Evolutionary conservation across 2,888 invertebrate genomes (phyloP), one percentile per base, ranked within the genome.

Genomic region (Phengaris arion): DNA sequence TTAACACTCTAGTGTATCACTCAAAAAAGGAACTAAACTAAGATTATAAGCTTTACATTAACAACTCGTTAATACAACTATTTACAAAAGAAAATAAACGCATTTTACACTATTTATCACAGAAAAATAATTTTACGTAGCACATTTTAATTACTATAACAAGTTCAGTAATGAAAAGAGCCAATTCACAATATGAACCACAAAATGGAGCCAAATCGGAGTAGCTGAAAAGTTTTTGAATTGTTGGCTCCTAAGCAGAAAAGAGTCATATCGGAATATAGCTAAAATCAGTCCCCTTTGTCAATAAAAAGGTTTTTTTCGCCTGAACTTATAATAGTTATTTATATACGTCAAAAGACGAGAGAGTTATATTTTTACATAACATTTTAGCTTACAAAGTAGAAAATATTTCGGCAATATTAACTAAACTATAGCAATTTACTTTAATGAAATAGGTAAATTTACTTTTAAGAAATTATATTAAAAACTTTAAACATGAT

Each of bases 21-120:
- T 87, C 87, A 86, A 83, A 82, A 79, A 79, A 48, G 83, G 83
- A 82, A 83, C 79, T 81, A 81, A 79, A 82, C 86, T 86, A 87
- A 88, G 86, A 82, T 88, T 83, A 80, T 86, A 92, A 91, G 91
- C 91, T 87, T 89, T 88, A 89, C 85, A 87, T 78, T 82, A 81
- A 82, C 79, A 86, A 82, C 83, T 84, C 81, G 84, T 80, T 82
- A 74, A 72, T 68, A 35, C 4, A 74, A 77, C 70, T 76, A 91
- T 92, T 87, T 92, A 92, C 92, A 92, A 87, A 91, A 87, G 85
- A 86, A 86, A 78, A 77, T 74, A 72, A 72, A 78, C 78, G 85
- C 83, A 86, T 79, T 77, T 89, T 91, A 90, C 82, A 88, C 92
- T 93, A 93, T 88, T 88, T 93, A 93, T 93, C 93, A 93, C 93